Base-by-base conservation (phyloP, 1,140 invertebrate genomes). In the Philotrypesis tridentata region DNA sequence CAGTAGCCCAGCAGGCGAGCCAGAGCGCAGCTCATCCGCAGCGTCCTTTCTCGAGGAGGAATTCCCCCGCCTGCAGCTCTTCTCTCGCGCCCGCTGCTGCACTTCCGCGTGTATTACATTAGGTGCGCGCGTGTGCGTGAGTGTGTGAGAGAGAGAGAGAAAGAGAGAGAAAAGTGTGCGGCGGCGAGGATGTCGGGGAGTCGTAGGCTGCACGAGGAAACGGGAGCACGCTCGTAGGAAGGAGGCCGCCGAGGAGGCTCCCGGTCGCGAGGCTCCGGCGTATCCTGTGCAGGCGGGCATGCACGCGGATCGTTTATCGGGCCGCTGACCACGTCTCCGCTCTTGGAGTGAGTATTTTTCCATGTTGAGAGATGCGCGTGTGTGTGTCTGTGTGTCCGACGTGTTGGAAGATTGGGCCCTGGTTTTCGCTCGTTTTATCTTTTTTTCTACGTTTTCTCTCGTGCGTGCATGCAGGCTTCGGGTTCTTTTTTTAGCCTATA, bases 241-340 rank as follows among this genome's bases (percentile, higher is more conserved):
- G 37, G 67, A 31, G 21, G 67, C 27, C 27, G 67, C 27, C 27
- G 68, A 71, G 6, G 11, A n/a, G 71, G 31, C 55, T 70, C 11
- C 67, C 7, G 7, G 17, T n/a, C 7, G 23, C 9, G 43, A 67
- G 60, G 29, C n/a, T 65, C 71, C 31, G 74, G 9, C 6, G 12
- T 17, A 14, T 63, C 40, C 33, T 78, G 61, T 29, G n/a, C 79
- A 25, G 40, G 43, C 86, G 85, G 67, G 87, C 86, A 90, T 89
- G 85, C 80, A 84, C 85, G 14, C 77, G 82, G 65, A 82, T 80
- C n/a, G 67, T 83, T 12, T 85, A 86, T 77, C 82, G 83, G 33
- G 29, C 71, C 43, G 73, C 81, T 78, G 79, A 86, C 61, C 82
- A 82, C 40, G 77, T 79, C 55, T 73, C 79, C 55, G 68, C 75